Conservation (phyloP, 2,113 vertebrate species). For the Hydrolagus affinis region DNA sequence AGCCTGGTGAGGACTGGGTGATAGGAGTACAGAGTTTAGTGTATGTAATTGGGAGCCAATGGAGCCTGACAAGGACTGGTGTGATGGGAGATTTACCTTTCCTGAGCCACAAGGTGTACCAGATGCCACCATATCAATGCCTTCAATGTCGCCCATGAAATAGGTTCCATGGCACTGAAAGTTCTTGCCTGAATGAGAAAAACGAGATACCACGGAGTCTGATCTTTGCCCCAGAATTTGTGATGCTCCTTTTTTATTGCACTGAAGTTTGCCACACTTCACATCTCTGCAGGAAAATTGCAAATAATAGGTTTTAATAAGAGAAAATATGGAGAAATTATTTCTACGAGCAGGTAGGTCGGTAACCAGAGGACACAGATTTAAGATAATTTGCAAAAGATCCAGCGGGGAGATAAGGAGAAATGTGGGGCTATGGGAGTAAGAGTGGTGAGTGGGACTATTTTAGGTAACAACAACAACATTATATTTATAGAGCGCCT, state of each 20-base stretch:
- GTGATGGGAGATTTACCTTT: constrained; percentile 1
- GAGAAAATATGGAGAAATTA: no score
- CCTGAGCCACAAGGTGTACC: background rate
- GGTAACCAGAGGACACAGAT: no score
- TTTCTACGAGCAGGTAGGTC: no score
- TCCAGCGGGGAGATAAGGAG: no score
- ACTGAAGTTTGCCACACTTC: constrained; percentile 25
- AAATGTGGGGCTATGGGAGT: no score
- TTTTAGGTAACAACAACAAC: no score
- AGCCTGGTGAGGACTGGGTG: no score
- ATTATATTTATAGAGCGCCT: no score
- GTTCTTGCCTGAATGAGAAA: constrained; percentile 5
- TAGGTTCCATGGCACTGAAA: constrained; percentile 15
- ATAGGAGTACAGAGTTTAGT: no score
- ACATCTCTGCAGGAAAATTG: constrained; percentile 18
- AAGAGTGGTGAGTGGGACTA: no score
- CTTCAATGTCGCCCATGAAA: constrained; percentile 15
- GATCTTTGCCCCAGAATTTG: background rate
- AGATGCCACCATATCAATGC: constrained; percentile 21
- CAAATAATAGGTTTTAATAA: background rate
- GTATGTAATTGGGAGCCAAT: no score
- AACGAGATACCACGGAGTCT: background rate
- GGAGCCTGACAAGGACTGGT: background rate
- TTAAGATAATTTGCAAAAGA: no score
- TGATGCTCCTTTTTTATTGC: constrained; percentile 17